These are phyloP conservation scores for Orussus abietinus DNA, from an alignment of 1,140 invertebrate genomes.

Conservation along the genomic window DNA sequence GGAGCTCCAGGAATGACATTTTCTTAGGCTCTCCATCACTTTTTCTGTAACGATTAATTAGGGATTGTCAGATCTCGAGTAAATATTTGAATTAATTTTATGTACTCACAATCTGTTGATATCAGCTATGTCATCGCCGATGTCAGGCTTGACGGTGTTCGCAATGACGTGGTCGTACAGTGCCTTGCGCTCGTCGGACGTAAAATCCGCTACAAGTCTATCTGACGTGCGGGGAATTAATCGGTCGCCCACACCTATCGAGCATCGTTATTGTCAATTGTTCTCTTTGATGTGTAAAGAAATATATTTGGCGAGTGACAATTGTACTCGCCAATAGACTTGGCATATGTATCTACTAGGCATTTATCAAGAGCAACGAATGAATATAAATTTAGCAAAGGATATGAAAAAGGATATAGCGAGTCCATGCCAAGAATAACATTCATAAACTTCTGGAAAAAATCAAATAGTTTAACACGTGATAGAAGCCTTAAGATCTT, in stretches of 20 bases:
- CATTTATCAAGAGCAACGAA: too few species aligned
- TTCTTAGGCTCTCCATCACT: slow-evolving; percentile 15
- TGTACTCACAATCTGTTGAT: slow-evolving; percentile 39
- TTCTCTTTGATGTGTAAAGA: too few species aligned
- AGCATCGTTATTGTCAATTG: slow-evolving; percentile 29
- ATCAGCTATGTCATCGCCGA: slow-evolving; percentile 41
- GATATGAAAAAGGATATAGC: slow-evolving; percentile 51
- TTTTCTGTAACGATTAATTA: too few species aligned
- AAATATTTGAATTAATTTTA: slow-evolving; percentile 16
- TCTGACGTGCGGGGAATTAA: slow-evolving; percentile 55
- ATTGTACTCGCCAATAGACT: too few species aligned
- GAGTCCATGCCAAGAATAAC: slow-evolving; percentile 36
- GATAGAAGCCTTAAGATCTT: slow-evolving; percentile 6
- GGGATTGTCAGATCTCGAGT: too few species aligned
- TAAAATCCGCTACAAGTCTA: slow-evolving; percentile 53
- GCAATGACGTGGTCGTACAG: slow-evolving; percentile 53
- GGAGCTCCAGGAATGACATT: slow-evolving; percentile 49
- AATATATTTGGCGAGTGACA: too few species aligned
- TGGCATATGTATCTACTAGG: too few species aligned
- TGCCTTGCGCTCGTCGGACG: slow-evolving; percentile 51
- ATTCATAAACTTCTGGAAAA: slow-evolving; percentile 46
- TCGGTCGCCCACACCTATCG: slow-evolving; percentile 46
- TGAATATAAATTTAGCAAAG: slow-evolving; percentile 31
- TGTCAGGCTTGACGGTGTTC: slow-evolving; percentile 42
- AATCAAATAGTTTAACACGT: slow-evolving; percentile 34